phyloP scores from a whole-genome alignment of 2,113 vertebrate species.

The Ictidomys tridecemlineatus region DNA sequence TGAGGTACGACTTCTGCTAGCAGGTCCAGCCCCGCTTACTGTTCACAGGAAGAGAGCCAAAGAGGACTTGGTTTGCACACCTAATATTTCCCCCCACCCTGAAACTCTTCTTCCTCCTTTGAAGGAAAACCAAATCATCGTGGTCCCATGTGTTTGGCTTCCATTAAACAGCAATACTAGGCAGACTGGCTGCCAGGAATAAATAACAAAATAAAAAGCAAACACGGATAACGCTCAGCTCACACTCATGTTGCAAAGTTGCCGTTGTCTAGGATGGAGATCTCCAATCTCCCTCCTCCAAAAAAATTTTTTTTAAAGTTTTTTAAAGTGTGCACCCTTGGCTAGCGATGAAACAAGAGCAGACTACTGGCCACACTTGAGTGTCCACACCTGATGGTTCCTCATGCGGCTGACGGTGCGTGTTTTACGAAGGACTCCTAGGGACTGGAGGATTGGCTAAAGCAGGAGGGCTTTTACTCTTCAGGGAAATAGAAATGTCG shows the following conservation, averaged over 20 bases:
- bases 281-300: background rate
- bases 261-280: too few species aligned
- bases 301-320: background rate
- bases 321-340: background rate
- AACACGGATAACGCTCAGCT: background rate
- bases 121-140: background rate
- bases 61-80: background rate
- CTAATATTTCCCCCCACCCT: background rate
- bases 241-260: fast-evolving
- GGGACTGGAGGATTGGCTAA: background rate
- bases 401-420: background rate
- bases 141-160: background rate
- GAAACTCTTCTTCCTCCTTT: background rate
- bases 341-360: background rate
- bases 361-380: background rate
- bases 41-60: background rate
- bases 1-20: background rate
- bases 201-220: background rate
- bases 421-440: background rate
- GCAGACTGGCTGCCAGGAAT: background rate
- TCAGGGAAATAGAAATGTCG: background rate
- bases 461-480: background rate
- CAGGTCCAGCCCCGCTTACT: background rate
- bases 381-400: too few species aligned
- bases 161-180: background rate